Percentiles rank a stretch among this genome's conserved stretches.
These are phyloP conservation scores for Lepisosteus osseus DNA, from an alignment of 2,113 vertebrate species.

Conservation along the genomic window DNA sequence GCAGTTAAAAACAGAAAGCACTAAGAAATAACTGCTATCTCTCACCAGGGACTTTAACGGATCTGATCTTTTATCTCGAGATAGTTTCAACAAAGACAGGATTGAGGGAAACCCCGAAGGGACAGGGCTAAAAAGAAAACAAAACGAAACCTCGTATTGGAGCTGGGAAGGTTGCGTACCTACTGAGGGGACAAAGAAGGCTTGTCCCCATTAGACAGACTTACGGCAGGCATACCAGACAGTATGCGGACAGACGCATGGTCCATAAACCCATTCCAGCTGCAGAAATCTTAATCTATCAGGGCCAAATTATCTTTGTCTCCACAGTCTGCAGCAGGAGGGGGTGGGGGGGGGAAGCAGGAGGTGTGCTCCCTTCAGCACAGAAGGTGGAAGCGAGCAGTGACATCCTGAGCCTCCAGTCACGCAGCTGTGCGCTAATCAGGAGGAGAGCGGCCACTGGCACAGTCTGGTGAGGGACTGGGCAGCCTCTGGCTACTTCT, in stretches of 20 bases:
- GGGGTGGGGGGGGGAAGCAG: background rate
- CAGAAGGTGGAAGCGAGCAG: background rate
- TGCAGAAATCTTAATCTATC: background rate
- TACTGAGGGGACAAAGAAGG: no score
- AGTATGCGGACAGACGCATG: background rate
- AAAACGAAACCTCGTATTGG: no score
- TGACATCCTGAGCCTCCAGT: background rate
- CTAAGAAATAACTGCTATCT: no score
- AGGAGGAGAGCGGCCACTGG: background rate
- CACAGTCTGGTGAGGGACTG: background rate
- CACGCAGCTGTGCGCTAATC: background rate
- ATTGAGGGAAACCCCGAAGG: no score
- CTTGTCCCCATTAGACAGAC: background rate
- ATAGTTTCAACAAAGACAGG: no score
- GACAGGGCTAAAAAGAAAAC: no score
- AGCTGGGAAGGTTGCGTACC: no score
- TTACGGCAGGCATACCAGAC: background rate
- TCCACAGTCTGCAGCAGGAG: slow-evolving; percentile 19
- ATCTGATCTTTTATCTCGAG: no score
- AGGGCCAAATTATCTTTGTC: slow-evolving; percentile 15
- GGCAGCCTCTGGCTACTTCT: background rate
- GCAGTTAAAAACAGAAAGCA: background rate
- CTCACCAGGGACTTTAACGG: no score
- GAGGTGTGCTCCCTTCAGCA: slow-evolving; percentile 1
- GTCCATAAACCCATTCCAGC: background rate